A percentile compares a stretch with the other conserved stretches of the same genome.
Conservation (phyloP, 2,797 vertebrate genomes). For the Alauda arvensis region DNA sequence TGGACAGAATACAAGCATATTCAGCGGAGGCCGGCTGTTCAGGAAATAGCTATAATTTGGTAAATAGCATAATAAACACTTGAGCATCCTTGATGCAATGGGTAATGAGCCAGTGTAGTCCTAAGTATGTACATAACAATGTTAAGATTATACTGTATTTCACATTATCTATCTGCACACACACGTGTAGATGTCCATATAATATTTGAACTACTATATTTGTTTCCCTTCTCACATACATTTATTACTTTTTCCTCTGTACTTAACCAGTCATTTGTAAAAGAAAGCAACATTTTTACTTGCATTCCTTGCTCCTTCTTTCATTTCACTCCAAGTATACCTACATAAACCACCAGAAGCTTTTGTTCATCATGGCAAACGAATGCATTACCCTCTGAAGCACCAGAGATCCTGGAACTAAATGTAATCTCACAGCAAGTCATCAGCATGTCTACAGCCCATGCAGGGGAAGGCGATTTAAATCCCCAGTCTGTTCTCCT, state of each 20-base stretch:
- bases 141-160: slow-evolving; percentile 58
- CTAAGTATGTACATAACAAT: slow-evolving; percentile 56
- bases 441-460: slow-evolving; percentile 11
- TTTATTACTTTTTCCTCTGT: slow-evolving; percentile 12
- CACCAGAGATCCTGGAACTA: slow-evolving; percentile 45
- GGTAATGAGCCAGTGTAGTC: slow-evolving; percentile 68
- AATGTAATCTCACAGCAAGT: slow-evolving; percentile 53
- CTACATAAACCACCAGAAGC: slow-evolving; percentile 12
- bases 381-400: neutral
- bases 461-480: slow-evolving; percentile 40
- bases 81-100: slow-evolving; percentile 69
- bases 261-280: slow-evolving; percentile 3
- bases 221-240: slow-evolving; percentile 10
- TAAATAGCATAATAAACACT: slow-evolving; percentile 72
- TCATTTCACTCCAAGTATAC: slow-evolving; percentile 13
- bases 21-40: slow-evolving; percentile 61
- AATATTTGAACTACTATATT: slow-evolving; percentile 40
- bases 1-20: slow-evolving; percentile 56
- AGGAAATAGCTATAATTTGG: slow-evolving; percentile 77
- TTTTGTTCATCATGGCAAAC: slow-evolving; percentile 29
- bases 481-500: slow-evolving; percentile 38
- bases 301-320: slow-evolving; percentile 2
- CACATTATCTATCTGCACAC: slow-evolving; percentile 17
- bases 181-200: neutral
- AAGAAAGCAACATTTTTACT: slow-evolving; percentile 18